These are phyloP conservation scores for Drosophila tsacasi DNA, from an alignment of 1,140 invertebrate species.

Conservation along the genomic window DNA sequence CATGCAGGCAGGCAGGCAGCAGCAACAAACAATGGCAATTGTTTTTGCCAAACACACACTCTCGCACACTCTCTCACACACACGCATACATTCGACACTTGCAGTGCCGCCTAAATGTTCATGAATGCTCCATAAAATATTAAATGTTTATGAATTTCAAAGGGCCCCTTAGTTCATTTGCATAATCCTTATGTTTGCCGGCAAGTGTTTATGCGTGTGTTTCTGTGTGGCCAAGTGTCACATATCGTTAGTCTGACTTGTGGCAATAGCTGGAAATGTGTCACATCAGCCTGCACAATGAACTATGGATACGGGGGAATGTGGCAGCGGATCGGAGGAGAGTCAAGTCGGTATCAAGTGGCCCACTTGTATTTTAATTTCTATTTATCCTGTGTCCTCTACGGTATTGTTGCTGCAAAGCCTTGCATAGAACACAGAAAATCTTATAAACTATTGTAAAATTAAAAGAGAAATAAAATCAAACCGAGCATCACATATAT, in stretches of 20 bases:
- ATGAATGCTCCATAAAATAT: constrained; percentile 69
- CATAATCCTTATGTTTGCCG: constrained; percentile 70
- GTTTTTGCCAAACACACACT: constrained; percentile 41
- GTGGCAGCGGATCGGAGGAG: background rate
- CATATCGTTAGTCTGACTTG: constrained; percentile 57
- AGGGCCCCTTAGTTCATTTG: constrained; percentile 63
- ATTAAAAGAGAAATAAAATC: background rate
- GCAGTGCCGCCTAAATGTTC: constrained; percentile 58
- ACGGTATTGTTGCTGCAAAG: background rate
- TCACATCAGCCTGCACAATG: constrained; percentile 23
- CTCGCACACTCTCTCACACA: background rate
- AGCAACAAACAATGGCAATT: constrained; percentile 54
- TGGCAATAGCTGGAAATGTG: constrained; percentile 48
- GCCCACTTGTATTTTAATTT: constrained; percentile 27
- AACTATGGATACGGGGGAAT: background rate
- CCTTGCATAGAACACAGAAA: background rate
- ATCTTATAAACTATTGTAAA: background rate
- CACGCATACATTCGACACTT: constrained; percentile 28
- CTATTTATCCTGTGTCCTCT: background rate
- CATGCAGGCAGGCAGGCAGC: constrained; percentile 21
- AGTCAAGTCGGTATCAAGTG: constrained; percentile 21
- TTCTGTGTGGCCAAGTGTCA: constrained; percentile 54
- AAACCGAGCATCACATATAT: too few relatives aligned
- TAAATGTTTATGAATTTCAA: constrained; percentile 76
- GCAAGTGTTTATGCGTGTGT: constrained; percentile 37